Evolutionary conservation across 2,888 invertebrate genomes (phyloP).

Genomic region (Didymodactylos carnosus): DNA sequence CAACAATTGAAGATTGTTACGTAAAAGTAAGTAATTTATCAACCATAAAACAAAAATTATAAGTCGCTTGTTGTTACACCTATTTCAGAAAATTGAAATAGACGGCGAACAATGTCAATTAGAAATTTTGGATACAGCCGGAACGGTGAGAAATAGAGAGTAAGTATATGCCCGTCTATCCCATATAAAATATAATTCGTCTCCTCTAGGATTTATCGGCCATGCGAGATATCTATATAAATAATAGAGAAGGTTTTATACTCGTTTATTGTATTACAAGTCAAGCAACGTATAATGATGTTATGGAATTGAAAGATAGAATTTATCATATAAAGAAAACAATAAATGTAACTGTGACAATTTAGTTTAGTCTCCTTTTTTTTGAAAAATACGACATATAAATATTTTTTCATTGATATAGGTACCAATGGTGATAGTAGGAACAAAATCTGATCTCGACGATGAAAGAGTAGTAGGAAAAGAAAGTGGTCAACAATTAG

Average conservation of each 20-base stretch:
- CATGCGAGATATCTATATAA: slow-evolving; percentile 99
- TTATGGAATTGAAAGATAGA: slow-evolving; percentile 93
- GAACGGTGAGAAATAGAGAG: slow-evolving; percentile 51
- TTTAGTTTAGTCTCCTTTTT: no score
- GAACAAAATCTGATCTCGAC: slow-evolving; percentile 98
- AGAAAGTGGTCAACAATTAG: slow-evolving; percentile 78
- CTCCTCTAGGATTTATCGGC: slow-evolving; percentile 70
- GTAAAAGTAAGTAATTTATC: slow-evolving; percentile 58
- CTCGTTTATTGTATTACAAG: slow-evolving; percentile 99
- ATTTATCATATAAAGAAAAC: slow-evolving; percentile 44
- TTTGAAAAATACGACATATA: no score
- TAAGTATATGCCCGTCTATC: background rate
- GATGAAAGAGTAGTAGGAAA: slow-evolving; percentile 98
- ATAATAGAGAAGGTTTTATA: slow-evolving; percentile 98
- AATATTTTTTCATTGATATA: slow-evolving; percentile 18
- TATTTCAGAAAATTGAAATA: slow-evolving; percentile 18
- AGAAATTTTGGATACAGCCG: slow-evolving; percentile 66
- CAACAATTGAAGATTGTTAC: slow-evolving; percentile 98
- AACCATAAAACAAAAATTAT: background rate
- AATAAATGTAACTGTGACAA: background rate
- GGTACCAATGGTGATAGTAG: slow-evolving; percentile 91
- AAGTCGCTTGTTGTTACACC: background rate
- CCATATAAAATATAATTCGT: background rate
- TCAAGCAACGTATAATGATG: slow-evolving; percentile 97
- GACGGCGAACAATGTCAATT: slow-evolving; percentile 5